These are phyloP conservation scores for Ctenochaetus hawaiiensis DNA, from an alignment of 2,797 vertebrate genomes.

Conservation along the genomic window DNA sequence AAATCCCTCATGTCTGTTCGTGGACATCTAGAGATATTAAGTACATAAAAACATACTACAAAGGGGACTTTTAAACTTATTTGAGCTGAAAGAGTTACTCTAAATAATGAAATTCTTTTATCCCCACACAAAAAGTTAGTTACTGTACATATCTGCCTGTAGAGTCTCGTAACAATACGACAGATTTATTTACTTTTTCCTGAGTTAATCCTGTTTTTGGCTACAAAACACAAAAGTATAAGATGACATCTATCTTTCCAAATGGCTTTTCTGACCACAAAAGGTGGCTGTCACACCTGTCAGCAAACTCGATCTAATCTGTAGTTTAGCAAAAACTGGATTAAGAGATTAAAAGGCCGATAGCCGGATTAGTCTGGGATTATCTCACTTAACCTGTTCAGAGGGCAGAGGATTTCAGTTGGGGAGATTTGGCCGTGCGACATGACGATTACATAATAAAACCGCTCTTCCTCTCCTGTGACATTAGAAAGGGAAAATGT, in stretches of 20 bases:
- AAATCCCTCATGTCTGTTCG: not conserved
- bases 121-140: too few species aligned
- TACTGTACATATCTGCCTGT: not conserved
- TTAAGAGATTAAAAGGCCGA: constrained; percentile 71
- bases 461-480: constrained; percentile 7
- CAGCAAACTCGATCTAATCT: constrained; percentile 59
- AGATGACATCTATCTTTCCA: constrained; percentile 8
- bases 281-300: constrained; percentile 39
- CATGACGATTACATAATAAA: constrained; percentile 20
- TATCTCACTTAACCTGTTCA: constrained; percentile 66
- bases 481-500: constrained; percentile 19
- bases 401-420: constrained; percentile 43
- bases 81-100: not conserved
- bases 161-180: not conserved
- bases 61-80: constrained; percentile 2
- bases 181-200: not conserved
- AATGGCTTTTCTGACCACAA: constrained; percentile 41
- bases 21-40: not conserved
- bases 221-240: too few species aligned
- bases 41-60: constrained; percentile 3
- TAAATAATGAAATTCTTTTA: not conserved
- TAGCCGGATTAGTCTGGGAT: constrained; percentile 70
- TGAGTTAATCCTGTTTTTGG: not conserved
- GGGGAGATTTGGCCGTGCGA: constrained; percentile 37
- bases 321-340: constrained; percentile 55